Percentiles rank a stretch among this genome's conserved stretches.
Evolutionary conservation across 2,113 vertebrate species (phyloP).

Genomic region (Meleagris gallopavo): DNA sequence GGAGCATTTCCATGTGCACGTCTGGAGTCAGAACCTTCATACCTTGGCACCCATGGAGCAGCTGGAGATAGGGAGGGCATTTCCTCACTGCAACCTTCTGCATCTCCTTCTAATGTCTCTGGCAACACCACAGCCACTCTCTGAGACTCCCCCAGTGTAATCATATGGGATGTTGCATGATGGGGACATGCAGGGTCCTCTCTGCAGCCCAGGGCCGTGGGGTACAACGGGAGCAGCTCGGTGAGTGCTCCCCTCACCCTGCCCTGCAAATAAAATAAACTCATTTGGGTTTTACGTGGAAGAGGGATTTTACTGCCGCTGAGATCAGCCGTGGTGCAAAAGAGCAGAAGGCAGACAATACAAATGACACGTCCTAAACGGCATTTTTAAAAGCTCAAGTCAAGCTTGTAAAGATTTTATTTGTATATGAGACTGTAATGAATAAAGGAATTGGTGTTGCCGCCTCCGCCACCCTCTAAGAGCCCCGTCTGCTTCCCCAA

Average conservation of each 20-base stretch:
- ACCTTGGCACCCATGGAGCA: neutral
- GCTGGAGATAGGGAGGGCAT: neutral
- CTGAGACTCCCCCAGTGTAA: neutral
- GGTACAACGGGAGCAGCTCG: neutral
- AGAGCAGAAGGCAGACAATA: conserved; percentile 10
- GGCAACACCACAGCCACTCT: neutral
- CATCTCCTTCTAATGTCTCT: neutral
- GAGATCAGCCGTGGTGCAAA: neutral
- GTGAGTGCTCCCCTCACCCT: neutral
- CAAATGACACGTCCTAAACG: conserved; percentile 47
- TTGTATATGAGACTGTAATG: conserved; percentile 31
- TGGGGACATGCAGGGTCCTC: accelerated
- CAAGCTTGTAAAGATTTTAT: conserved; percentile 70
- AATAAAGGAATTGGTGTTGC: conserved; percentile 54
- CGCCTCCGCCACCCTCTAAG: conserved; percentile 17
- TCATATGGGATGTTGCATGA: accelerated
- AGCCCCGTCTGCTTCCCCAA: conserved; percentile 36
- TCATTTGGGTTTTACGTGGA: neutral
- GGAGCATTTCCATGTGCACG: conserved; percentile 33
- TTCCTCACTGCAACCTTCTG: neutral
- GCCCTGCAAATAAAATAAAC: conserved; percentile 27
- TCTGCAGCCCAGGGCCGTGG: neutral
- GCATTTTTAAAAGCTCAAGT: conserved; percentile 53
- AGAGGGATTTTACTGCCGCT: neutral
- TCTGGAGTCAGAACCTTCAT: conserved; percentile 21